Evolutionary conservation across 2,797 vertebrate genomes (phyloP), one percentile per base, ranked within the genome.

Genomic region (Megaceryle alcyon): DNA sequence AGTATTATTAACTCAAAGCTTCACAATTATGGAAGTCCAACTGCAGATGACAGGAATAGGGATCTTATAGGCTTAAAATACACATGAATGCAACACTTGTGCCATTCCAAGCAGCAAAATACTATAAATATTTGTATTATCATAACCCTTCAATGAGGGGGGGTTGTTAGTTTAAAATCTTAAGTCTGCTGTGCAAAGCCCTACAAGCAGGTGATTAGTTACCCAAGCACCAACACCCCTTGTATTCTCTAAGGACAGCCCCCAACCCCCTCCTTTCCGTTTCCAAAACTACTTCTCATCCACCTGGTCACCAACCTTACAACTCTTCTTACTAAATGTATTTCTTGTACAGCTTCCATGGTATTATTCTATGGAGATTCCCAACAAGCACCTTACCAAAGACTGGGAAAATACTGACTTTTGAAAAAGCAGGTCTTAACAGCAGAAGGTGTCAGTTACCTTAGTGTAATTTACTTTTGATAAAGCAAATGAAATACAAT

Each of bases 71-170:
- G 33, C 48, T 73, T 92, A 26, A 41, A 41, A 57, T 4, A 56
- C 14, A 13, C 4, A 7, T 3, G 4, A 6, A 5, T 22, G 63
- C 43, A 68, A 41, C 7, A 14, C 10, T 33, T 1, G 1, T 8
- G 46, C 21, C 41, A 43, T 18, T 21, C 25, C 56, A 69, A 83
- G 61, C 7, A 25, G 6, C 5, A 29, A 29, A 90, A 48, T 3
- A 31, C 2, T 31, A 14, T 48, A 61, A 46, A 26, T 11, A 35
- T 65, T 44, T 31, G 5, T 4, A 39, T 2, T 16, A 53, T 7
- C 26, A 8, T 31, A 86, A 70, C 4, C 4, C 59, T 41, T 48
- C 25, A 35, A 6, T 0, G 3, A 25, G 15, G 26, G 15, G 25
- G 23, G 7, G 3, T 33, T 6, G 49, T 46, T 28, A 4, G 18